Percentiles rank a stretch among this genome's conserved stretches.
Evolutionary conservation across 2,113 vertebrate species (phyloP).

Genomic region (Anas platyrhynchos): DNA sequence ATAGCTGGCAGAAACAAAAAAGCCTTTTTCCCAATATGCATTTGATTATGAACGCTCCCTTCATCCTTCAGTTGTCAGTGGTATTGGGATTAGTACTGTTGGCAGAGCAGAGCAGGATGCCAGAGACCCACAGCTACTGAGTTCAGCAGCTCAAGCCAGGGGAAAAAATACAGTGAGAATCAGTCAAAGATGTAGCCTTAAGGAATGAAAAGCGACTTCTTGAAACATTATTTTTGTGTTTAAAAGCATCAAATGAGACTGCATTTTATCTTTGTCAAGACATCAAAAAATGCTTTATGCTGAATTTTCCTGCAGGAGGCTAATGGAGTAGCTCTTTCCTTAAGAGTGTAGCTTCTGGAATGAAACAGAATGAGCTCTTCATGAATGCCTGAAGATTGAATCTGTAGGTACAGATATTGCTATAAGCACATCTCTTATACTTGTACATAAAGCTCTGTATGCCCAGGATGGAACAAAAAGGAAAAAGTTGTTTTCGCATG

Average conservation of each 20-base stretch:
- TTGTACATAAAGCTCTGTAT: neutral
- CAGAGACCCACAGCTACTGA: neutral
- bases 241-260: neutral
- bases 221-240: neutral
- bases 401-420: neutral
- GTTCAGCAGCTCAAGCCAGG: neutral
- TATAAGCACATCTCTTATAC: neutral
- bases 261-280: conserved; percentile 32
- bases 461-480: neutral
- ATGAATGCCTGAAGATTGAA: neutral
- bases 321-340: neutral
- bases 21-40: neutral
- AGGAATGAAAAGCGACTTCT: conserved; percentile 19
- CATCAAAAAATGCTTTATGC: neutral
- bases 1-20: neutral
- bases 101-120: neutral
- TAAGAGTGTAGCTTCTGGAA: neutral
- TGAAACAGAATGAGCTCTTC: neutral
- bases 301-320: neutral
- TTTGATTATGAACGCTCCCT: neutral
- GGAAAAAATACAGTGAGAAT: neutral
- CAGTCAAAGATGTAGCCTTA: neutral
- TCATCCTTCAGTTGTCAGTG: neutral
- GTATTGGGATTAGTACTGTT: neutral
- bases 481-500: neutral